Base-by-base conservation (phyloP, 2,888 invertebrate genomes). In the Suillia variegata region DNA sequence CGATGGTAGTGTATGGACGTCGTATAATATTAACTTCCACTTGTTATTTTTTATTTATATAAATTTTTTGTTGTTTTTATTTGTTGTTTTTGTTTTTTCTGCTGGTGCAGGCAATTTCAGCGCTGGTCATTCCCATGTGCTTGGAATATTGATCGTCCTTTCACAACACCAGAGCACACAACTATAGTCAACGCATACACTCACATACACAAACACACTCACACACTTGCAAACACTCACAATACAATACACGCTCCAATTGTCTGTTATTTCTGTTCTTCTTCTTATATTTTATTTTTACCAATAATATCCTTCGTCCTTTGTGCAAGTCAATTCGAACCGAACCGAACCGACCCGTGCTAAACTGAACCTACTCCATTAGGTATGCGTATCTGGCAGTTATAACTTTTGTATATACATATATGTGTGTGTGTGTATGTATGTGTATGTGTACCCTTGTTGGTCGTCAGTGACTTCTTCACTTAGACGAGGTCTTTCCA, bases 331-430 rank as follows among this genome's bases (percentile, higher is more conserved):
- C n/a, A n/a, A n/a, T n/a, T n/a, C n/a, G n/a, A n/a, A n/a, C n/a
- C n/a, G n/a, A n/a, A n/a, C n/a, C n/a, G n/a, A n/a, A n/a, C n/a
- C n/a, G n/a, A n/a, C n/a, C n/a, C n/a, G n/a, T n/a, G n/a, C n/a
- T n/a, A n/a, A n/a, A n/a, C n/a, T n/a, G n/a, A n/a, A n/a, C 13
- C 45, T 20, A 45, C 45, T 45, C 18, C 45, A 45, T 45, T 45
- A 18, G 18, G 45, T 45, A 45, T 45, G 45, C 45, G 45, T 45
- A 45, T 18, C 45, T 45, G 45, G 45, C 45, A 3, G 17, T 45
- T 45, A 45, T 45, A 45, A 45, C 45, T 45, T 45, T 17, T 20
- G n/a, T n/a, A n/a, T n/a, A n/a, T n/a, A n/a, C n/a, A n/a, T n/a
- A n/a, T n/a, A n/a, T n/a, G n/a, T 45, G 12, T 38, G 45, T 45